Evolutionary conservation across 2,888 invertebrate species (phyloP), one percentile per base, ranked within the genome.

Genomic region (Tetrapedia diversipes): DNA sequence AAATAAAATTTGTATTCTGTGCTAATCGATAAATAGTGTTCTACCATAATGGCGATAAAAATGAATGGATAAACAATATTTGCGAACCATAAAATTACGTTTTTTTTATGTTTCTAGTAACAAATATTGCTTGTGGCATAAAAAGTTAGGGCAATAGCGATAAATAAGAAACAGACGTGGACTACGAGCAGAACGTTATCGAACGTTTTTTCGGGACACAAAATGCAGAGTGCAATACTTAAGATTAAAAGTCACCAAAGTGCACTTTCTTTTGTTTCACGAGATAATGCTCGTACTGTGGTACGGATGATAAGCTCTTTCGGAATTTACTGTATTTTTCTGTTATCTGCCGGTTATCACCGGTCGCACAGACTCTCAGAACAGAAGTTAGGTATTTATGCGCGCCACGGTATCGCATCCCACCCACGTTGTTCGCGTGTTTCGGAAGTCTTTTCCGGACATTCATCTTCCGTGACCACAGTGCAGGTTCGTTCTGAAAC

Each of bases 341-440:
- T 37, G 22, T 76, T 82, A 80, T 82, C 83, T 66, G 4, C 1
- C 11, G 32, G 60, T 77, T 76, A 74, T 82, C 80, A 45, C 29
- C 19, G 51, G 49, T 24, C n/a, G 45, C 45, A 43, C 61, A 24
- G 41, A 24, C 68, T 47, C 45, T 64, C 59, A 45, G 19, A 22
- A 41, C 43, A 49, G 60, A 79, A n/a, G n/a, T 72, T 72, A 57
- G 70, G 65, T 54, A 57, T 67, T 71, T 75, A 32, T 51, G 56
- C 22, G 45, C 54, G 24, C 6, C 24, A 11, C 51, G 16, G 27
- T 70, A 74, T 79, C 68, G 41, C 39, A 49, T 16, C 34, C 49
- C 53, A 39, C 60, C 70, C 59, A 66, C 73, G 59, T 73, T 53
- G 47, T 29, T 70, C 27, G n/a, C 37, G 54, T 67, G 43, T 64